Evolutionary conservation across 2,888 invertebrate genomes (phyloP), one percentile per base, ranked within the genome.

Genomic region (Coecobrya sp.): DNA sequence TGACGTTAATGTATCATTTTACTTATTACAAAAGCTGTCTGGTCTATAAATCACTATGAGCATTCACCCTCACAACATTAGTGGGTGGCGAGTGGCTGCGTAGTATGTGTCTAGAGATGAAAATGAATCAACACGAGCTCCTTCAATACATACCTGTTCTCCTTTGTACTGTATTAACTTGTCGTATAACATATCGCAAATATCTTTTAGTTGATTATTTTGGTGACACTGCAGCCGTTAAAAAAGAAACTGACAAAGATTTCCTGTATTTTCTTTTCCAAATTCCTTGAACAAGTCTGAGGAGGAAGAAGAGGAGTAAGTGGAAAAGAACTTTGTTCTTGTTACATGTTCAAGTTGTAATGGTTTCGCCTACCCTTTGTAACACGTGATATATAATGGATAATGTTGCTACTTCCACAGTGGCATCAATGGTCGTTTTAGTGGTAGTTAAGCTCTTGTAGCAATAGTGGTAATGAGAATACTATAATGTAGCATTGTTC

Each of bases 381-480:
- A 3, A 8, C 55, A 10, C 1, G 4, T 10, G 55, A 19, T 59
- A 27, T 42, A 76, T 22, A 76, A 30, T 30, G 30, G 13, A 30
- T 68, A 68, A 68, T 68, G n/a, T 36, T 36, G 36, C 36, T 19
- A 70, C 10, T n/a, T 70, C n/a, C 19, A 19, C n/a, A 11, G 52
- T 36, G 36, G 42, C 19, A 59, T 59, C 82, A 82, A 79, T 52
- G 49, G 49, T 62, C 59, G 36, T 62, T 82, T 82, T 82, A 19
- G 27, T 76, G 76, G 76, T 79, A 30, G 79, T 27, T 62, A 62
- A 25, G 62, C 30, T 42, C 27, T 49, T 68, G 65, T 76, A 52
- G 91, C 49, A 82, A 86, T 49, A 88, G 92, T 92, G 92, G 92
- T 92, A 92, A 92, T 92, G 92, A 92, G 89, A 92, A 87, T 92